Percentiles rank a stretch among this genome's conserved stretches.
Evolutionary conservation across 2,888 invertebrate genomes (phyloP).

Genomic region (Idaea aversata): DNA sequence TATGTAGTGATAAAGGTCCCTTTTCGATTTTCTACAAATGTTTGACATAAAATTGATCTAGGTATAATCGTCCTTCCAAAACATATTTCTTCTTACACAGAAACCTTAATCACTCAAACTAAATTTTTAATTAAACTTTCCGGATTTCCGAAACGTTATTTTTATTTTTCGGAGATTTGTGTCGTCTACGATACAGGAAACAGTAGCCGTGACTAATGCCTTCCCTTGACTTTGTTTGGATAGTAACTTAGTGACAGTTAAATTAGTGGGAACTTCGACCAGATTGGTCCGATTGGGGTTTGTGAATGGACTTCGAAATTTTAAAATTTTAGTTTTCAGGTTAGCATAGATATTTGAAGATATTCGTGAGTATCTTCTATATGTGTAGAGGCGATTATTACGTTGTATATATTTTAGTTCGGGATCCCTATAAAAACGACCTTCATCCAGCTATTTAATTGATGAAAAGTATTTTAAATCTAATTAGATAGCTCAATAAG

Average conservation of each 20-base stretch:
- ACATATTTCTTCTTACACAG: not conserved
- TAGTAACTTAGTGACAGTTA: constrained; percentile 42
- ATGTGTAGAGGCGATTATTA: too few relatives aligned
- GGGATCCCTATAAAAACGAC: too few relatives aligned
- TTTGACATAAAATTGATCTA: not conserved
- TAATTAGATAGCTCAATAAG: too few relatives aligned
- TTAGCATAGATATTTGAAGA: not conserved
- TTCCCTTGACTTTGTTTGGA: constrained; percentile 47
- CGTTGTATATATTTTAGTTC: too few relatives aligned
- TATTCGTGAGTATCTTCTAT: too few relatives aligned
- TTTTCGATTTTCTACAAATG: not conserved
- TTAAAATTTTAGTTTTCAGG: not conserved
- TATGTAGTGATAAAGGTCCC: too few relatives aligned
- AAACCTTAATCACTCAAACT: too few relatives aligned
- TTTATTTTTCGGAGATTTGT: constrained; percentile 24
- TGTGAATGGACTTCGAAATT: not conserved
- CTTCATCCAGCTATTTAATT: too few relatives aligned
- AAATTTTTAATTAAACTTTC: not conserved
- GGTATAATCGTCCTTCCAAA: not conserved
- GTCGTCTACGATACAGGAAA: constrained; percentile 30
- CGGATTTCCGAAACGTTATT: constrained; percentile 1
- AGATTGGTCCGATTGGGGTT: constrained; percentile 6
- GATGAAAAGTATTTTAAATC: too few relatives aligned
- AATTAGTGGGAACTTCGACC: constrained; percentile 30
- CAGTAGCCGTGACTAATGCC: constrained; percentile 50